Evolutionary conservation across 2,797 vertebrate species (phyloP).

Genomic region (Argyrosomus regius): DNA sequence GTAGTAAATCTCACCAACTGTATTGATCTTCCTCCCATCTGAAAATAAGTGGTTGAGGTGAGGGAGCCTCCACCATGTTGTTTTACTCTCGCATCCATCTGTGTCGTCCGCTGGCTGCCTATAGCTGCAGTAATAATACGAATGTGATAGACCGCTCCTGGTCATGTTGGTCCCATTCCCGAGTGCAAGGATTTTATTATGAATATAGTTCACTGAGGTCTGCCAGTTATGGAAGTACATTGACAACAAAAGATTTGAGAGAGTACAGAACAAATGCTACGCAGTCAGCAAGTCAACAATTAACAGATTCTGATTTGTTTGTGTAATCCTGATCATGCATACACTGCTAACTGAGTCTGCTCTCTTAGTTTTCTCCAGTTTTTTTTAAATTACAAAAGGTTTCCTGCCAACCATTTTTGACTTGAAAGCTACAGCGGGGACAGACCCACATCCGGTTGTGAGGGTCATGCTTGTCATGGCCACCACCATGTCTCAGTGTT

Average conservation of each 20-base stretch:
- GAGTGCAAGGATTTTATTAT: constrained; percentile 42
- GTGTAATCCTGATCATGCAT: not conserved
- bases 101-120: constrained; percentile 28
- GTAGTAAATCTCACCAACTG: constrained; percentile 64
- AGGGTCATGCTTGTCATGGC: not conserved
- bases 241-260: not conserved
- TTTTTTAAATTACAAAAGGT: not conserved
- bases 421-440: not conserved
- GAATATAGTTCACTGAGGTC: constrained; percentile 36
- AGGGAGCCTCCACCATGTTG: constrained; percentile 51
- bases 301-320: not conserved
- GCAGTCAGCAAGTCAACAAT: not conserved
- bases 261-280: not conserved
- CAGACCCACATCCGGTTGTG: not conserved
- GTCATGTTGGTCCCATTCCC: constrained; percentile 29
- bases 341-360: not conserved
- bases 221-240: constrained; percentile 13
- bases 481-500: too few relatives aligned
- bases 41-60: constrained; percentile 60
- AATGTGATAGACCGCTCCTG: constrained; percentile 45
- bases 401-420: not conserved
- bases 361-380: not conserved
- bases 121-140: constrained; percentile 41
- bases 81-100: constrained; percentile 44
- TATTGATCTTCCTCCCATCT: constrained; percentile 62